phyloP scores from a whole-genome alignment of 2,888 invertebrate species.

The Alcis repandata region DNA sequence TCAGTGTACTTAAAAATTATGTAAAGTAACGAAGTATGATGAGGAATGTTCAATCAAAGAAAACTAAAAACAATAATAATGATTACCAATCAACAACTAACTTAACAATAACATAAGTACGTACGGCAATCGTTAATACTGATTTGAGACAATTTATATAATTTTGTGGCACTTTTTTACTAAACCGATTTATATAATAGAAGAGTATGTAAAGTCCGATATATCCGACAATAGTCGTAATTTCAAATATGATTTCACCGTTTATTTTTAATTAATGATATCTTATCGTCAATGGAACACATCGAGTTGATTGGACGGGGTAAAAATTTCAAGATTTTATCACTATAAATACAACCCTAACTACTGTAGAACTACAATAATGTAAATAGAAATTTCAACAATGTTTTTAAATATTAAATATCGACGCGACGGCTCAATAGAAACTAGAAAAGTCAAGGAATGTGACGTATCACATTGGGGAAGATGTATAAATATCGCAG shows the following conservation, averaged over 20 bases:
- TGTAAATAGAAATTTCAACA: constrained; percentile 32
- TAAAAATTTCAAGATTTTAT: constrained; percentile 47
- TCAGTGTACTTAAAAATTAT: background rate
- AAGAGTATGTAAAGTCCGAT: constrained; percentile 34
- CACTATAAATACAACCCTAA: constrained; percentile 32
- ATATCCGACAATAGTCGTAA: constrained; percentile 31
- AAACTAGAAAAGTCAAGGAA: constrained; percentile 42
- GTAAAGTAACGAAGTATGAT: constrained; percentile 12
- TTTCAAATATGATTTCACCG: constrained; percentile 23
- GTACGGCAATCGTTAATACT: constrained; percentile 61
- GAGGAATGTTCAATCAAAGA: constrained; percentile 38
- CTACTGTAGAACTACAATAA: constrained; percentile 30
- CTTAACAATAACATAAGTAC: constrained; percentile 53
- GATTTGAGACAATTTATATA: constrained; percentile 52
- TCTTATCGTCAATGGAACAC: constrained; percentile 40
- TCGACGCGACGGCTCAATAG: constrained; percentile 41
- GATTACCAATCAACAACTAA: constrained; percentile 35
- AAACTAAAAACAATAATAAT: constrained; percentile 22
- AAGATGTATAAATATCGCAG: constrained; percentile 32
- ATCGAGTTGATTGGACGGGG: constrained; percentile 58
- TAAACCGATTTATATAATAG: constrained; percentile 35
- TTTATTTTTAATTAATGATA: constrained; percentile 35
- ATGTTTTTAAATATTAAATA: constrained; percentile 41
- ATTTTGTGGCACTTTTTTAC: constrained; percentile 56
- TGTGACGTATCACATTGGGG: constrained; percentile 44